These are phyloP conservation scores for Hyperopisus bebe DNA, from an alignment of 2,113 vertebrate species.

Conservation along the genomic window DNA sequence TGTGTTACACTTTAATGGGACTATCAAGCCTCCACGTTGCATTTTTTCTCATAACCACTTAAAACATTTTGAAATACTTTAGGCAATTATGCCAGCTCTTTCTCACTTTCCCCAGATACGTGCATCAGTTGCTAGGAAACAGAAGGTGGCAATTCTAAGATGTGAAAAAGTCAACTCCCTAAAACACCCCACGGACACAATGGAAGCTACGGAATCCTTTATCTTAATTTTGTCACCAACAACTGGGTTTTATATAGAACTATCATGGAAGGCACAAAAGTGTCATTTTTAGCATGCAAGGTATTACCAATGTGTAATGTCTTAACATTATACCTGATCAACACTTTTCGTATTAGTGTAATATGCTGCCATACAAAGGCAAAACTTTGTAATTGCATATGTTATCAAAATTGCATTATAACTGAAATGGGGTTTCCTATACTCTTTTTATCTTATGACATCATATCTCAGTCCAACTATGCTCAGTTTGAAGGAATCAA, in stretches of 20 bases:
- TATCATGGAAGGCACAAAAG: neutral
- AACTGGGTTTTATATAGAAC: neutral
- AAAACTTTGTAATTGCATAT: neutral
- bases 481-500: neutral
- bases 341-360: neutral
- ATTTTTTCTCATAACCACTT: constrained; percentile 13
- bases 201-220: neutral
- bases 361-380: neutral
- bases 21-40: neutral
- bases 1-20: neutral
- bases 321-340: neutral
- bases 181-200: constrained; percentile 27
- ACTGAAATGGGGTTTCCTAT: neutral
- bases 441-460: neutral
- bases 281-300: neutral
- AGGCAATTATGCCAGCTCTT: constrained; percentile 22
- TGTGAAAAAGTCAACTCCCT: constrained; percentile 30
- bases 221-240: neutral
- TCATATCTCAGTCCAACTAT: neutral
- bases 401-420: neutral
- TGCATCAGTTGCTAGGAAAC: constrained; percentile 43
- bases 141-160: constrained; percentile 30
- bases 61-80: constrained; percentile 30
- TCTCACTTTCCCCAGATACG: constrained; percentile 27
- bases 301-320: neutral